Base-by-base conservation (phyloP, 92 coral and sea anemone species). In the Pocillopora meandrina region DNA sequence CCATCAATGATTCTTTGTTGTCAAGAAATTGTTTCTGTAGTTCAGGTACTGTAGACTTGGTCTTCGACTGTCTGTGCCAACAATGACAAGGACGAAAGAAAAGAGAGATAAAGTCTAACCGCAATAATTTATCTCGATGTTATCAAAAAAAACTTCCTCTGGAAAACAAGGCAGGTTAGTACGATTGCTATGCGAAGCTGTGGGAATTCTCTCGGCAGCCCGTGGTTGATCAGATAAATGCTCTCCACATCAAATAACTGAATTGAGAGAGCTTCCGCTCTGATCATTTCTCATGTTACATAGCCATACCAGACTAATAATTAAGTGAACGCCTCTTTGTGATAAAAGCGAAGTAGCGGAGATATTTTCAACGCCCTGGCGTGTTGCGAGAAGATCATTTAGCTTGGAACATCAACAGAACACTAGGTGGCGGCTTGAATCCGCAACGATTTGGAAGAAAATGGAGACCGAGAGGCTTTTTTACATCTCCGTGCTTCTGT, bases 231-330 rank as follows among this genome's bases (percentile, higher is more conserved):
- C 86, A 52, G 79, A 82, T 72, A 72, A 73, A 35, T 56, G 13
- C 65, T 33, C 21, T 77, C 69, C 57, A 61, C 74, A 47, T 74
- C 23, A 49, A 73, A 71, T 12, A 34, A 13, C 57, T 61, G 13
- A 21, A 34, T 57, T 6, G 35, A 60, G 56, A 67, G 69, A 17
- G 69, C 61, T 82, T 71, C 78, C 71, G 61, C 61, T 36, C 7
- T n/a, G 19, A 71, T 10, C 36, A 7, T 63, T 71, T 72, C 80
- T 83, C 86, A 74, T 47, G 57, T 83, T 83, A 83, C 86, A 83
- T 12, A 56, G 57, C 49, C 23, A 70, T 2, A 57, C 42, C 78
- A 31, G 6, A 66, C 12, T 74, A 49, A 56, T n/a, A 12, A 15
- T 9, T 19, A 6, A 19, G 72, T 74, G 61, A 62, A 83, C 86